A percentile compares a stretch with the other conserved stretches of the same genome.
Evolutionary conservation across 2,888 invertebrate genomes (phyloP).

Genomic region (Steinernema carpocapsae): DNA sequence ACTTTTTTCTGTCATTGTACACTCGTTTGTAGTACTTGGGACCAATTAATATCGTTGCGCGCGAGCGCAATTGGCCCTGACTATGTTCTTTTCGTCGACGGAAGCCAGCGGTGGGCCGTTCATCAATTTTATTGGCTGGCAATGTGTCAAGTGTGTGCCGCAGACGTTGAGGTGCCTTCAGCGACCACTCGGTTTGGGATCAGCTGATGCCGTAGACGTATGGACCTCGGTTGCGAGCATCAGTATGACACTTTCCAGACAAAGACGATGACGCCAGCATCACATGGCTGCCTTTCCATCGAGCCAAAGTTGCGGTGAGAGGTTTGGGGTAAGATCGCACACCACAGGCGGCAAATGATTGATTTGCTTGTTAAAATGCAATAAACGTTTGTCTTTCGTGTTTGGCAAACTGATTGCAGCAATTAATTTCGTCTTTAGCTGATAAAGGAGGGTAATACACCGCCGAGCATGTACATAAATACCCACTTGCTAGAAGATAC

Average conservation of each 20-base stretch:
- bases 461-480: not conserved
- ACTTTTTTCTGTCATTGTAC: constrained; percentile 29
- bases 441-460: not conserved
- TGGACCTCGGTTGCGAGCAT: too few species aligned
- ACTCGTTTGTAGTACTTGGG: constrained; percentile 29
- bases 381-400: constrained; percentile 28
- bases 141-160: constrained; percentile 31
- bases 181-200: not conserved
- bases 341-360: constrained; percentile 13
- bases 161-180: constrained; percentile 24
- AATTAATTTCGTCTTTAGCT: constrained; percentile 19
- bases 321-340: not conserved
- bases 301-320: not conserved
- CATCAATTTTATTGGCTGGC: constrained; percentile 29
- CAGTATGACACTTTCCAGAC: too few species aligned
- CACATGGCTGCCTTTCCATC: too few species aligned
- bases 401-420: constrained; percentile 27
- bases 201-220: not conserved
- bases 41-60: constrained; percentile 34
- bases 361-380: constrained; percentile 32
- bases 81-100: constrained; percentile 29
- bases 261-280: too few species aligned
- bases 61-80: constrained; percentile 25
- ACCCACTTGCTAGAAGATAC: not conserved
- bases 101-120: constrained; percentile 22